Evolutionary conservation across 2,888 invertebrate genomes (phyloP), one percentile per base, ranked within the genome.

Genomic region (Kryphioiulus occultus): DNA sequence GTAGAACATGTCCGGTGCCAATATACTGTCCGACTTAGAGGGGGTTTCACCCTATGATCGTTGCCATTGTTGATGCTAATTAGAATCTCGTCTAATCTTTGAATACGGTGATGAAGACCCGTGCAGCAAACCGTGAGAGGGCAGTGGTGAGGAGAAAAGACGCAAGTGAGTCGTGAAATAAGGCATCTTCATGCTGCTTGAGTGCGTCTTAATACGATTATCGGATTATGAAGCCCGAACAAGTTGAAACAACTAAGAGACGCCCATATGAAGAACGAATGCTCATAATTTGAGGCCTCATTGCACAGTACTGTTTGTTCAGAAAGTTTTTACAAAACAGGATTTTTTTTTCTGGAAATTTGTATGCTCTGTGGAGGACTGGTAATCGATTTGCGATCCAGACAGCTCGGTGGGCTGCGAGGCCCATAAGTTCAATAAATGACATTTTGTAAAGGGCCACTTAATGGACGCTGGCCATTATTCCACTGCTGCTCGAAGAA

Each of bases 381-480:
- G 68, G 68, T 68, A 26, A 68, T 68, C 68, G 68, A 68, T 68
- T 68, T 26, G 26, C 26, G 9, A 9, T 68, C 22, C n/a, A 53
- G 53, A 53, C 53, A 53, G 19, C 53, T n/a, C n/a, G 53, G 53
- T 53, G 53, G 19, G 53, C 53, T 53, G 17, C n/a, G 19, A 68
- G 10, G 26, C 68, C 26, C 22, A 10, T 26, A 26, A 26, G 68
- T 68, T 68, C 26, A 10, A 26, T 68, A 26, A 68, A 68, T 68
- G 26, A 26, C 22, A 4, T 19, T 68, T 53, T 53, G 2, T 53
- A n/a, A 53, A 53, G 53, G 53, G 53, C 53, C 53, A 53, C 53
- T 53, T 68, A 68, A 68, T 26, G 68, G 68, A 68, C 68, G 26
- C 68, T 68, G 68, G 9, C 68, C 68, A 68, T 68, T 68, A 68